A percentile compares a stretch with the other conserved stretches of the same genome.
Evolutionary conservation across 2,113 vertebrate species (phyloP).

Genomic region (Phocoena sinus): DNA sequence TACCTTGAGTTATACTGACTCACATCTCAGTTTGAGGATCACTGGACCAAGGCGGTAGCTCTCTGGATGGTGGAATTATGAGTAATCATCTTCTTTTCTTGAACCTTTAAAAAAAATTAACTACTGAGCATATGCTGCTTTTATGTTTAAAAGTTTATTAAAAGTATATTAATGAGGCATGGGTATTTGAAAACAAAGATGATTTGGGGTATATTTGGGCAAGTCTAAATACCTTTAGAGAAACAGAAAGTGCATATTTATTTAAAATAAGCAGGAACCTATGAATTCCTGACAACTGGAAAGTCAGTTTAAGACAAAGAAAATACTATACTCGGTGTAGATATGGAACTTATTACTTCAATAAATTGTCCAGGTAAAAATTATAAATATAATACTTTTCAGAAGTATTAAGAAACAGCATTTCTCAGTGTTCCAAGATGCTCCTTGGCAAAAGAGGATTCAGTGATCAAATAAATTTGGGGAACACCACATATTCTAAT

Average conservation of each 20-base stretch:
- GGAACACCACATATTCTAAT: not conserved
- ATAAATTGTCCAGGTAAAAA: not conserved
- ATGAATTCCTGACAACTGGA: not conserved
- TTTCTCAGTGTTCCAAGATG: not conserved
- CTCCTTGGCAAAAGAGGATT: conserved; percentile 9
- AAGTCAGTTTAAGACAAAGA: not conserved
- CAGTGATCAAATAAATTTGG: not conserved
- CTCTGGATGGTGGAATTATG: not conserved
- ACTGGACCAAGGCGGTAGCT: not conserved
- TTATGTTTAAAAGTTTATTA: conserved; percentile 27
- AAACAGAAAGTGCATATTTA: not conserved
- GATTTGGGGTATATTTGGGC: not conserved
- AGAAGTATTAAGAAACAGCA: not conserved
- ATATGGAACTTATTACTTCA: not conserved
- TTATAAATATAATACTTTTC: not conserved
- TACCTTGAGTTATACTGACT: not conserved
- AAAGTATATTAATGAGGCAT: not conserved
- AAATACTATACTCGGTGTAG: not conserved
- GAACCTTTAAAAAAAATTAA: not conserved
- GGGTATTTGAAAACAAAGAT: not conserved
- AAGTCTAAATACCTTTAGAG: conserved; percentile 31
- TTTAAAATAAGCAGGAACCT: conserved; percentile 22
- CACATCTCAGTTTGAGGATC: not conserved
- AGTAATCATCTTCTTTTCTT: not conserved
- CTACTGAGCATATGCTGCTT: not conserved